Evolutionary conservation across 2,797 vertebrate species (phyloP), one percentile per base, ranked within the genome.

Genomic region (Philypnodon macrostomus): DNA sequence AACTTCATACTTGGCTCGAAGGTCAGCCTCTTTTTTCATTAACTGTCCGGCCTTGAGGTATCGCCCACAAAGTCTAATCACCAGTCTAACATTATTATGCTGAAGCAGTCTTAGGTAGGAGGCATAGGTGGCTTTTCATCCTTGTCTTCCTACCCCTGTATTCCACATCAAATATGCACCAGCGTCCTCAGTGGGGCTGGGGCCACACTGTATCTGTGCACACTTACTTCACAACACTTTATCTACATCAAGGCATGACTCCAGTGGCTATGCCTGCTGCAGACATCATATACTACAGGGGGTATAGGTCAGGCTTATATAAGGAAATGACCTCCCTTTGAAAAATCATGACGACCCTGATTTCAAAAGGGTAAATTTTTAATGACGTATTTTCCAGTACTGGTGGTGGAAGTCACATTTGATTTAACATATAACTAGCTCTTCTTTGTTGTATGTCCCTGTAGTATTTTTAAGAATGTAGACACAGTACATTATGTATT

Each of bases 71-170:
- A 73, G 66, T 70, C 62, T 80, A 75, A 81, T 84, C 73, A 73
- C 70, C 50, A 65, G 54, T 73, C 60, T 32, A n/a, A 42, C 64
- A 75, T 84, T 81, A 77, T 80, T 83, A 84, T 82, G 80, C 75
- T 70, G 75, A 80, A 84, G 59, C 65, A 73, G 79, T 70, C 46
- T 64, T 1, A 47, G 18, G 51, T 79, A 79, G 34, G 63, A 51
- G 69, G 67, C 71, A 42, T 13, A 65, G 75, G 71, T 51, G 58
- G 52, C 53, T 83, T 84, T 75, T 75, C 58, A 71, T 72, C 63
- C 36, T 47, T n/a, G 27, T 55, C 41, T 52, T 49, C 46, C 42
- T 60, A 53, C 42, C 65, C 54, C 53, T 49, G 78, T 73, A 69
- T 68, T 73, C 50, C 54, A 29, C 53, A 69, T 75, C 51, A 76